A percentile compares a stretch with the other conserved stretches of the same genome.
phyloP scores from a whole-genome alignment of 2,113 vertebrate species.

The Bubo scandiacus region DNA sequence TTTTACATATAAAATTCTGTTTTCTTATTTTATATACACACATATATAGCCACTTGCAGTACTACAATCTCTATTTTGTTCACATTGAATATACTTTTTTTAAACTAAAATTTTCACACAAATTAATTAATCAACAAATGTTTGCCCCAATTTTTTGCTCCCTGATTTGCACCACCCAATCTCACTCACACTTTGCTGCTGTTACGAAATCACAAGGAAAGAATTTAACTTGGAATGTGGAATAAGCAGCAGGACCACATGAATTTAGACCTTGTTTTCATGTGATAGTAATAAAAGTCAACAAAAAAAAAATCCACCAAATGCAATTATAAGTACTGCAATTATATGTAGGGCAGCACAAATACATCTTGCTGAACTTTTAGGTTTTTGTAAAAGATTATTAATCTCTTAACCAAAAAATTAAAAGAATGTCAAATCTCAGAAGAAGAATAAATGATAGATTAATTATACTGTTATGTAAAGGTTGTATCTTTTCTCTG shows the following conservation, averaged over 20 bases:
- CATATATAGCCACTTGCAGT: neutral
- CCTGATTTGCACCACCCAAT: neutral
- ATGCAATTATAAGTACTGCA: neutral
- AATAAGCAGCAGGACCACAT: neutral
- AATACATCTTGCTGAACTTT: neutral
- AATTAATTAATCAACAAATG: neutral
- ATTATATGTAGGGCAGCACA: neutral
- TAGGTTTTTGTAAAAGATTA: neutral
- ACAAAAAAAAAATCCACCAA: neutral
- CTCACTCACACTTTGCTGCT: neutral
- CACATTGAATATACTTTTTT: rapidly evolving
- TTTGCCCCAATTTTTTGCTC: neutral
- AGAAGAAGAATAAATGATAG: neutral
- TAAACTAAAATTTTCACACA: neutral
- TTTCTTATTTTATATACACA: neutral
- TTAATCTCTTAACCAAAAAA: neutral
- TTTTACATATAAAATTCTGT: neutral
- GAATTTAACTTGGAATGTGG: neutral
- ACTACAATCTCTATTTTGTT: neutral
- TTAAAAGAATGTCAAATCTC: neutral
- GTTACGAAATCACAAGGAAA: neutral
- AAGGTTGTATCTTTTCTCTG: neutral
- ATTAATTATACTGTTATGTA: neutral
- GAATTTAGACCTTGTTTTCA: neutral
- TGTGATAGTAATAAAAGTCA: neutral